A percentile compares a stretch with the other conserved stretches of the same genome.
These are phyloP conservation scores for Oligia strigilis DNA, from an alignment of 2,888 invertebrate genomes.

Conservation along the genomic window DNA sequence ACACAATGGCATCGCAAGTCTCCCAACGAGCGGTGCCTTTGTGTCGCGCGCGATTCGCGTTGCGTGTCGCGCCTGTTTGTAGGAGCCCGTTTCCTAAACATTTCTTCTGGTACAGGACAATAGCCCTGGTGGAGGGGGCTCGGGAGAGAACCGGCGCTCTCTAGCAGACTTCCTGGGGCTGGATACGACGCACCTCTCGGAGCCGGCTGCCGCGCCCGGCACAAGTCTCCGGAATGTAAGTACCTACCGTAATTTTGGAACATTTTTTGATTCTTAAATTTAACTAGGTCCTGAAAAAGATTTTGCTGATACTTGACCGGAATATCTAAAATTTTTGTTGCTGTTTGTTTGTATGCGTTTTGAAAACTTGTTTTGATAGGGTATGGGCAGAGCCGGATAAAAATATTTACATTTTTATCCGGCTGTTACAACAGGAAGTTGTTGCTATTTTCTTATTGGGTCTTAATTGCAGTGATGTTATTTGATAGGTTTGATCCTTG, in stretches of 20 bases:
- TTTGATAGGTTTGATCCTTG: not conserved
- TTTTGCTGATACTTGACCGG: not conserved
- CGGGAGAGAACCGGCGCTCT: slow-evolving; percentile 80
- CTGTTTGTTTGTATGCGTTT: too few species aligned
- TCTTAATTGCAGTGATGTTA: not conserved
- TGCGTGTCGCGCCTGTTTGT: too few species aligned
- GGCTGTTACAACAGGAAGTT: too few species aligned
- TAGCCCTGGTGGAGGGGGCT: slow-evolving; percentile 79
- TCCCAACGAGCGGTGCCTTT: too few species aligned
- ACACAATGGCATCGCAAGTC: too few species aligned
- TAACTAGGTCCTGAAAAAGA: not conserved
- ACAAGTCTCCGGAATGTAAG: slow-evolving; percentile 74
- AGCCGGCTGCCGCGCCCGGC: slow-evolving; percentile 72
- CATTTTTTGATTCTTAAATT: not conserved
- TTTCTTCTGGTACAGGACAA: slow-evolving; percentile 73
- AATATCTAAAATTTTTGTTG: too few species aligned
- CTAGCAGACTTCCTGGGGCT: slow-evolving; percentile 80
- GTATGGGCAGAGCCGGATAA: not conserved
- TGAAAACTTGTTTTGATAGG: not conserved
- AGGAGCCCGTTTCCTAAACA: not conserved
- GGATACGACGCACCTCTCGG: slow-evolving; percentile 72
- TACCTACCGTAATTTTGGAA: slow-evolving; percentile 48
- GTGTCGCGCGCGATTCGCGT: too few species aligned
- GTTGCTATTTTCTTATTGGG: not conserved
- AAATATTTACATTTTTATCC: too few species aligned